Conservation (phyloP, 2,888 invertebrate genomes). For the Parochlus steinenii region DNA sequence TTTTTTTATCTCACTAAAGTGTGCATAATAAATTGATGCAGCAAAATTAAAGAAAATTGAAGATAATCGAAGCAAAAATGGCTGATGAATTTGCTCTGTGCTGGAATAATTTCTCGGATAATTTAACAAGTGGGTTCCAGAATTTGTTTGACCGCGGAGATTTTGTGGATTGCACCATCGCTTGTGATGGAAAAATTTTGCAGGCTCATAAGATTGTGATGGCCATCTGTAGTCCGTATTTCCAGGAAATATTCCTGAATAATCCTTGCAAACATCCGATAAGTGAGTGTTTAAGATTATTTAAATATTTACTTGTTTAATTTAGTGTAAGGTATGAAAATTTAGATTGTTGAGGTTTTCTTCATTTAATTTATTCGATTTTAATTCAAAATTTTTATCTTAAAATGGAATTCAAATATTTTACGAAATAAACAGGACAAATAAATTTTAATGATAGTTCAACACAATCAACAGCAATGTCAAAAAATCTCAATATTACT, state of each 20-base stretch:
- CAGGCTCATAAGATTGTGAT: constrained; percentile 36
- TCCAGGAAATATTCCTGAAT: constrained; percentile 32
- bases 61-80: too few species aligned
- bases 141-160: constrained; percentile 31
- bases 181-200: constrained; percentile 33
- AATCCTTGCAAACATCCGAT: constrained; percentile 33
- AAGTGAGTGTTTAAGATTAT: constrained; percentile 23
- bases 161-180: constrained; percentile 34
- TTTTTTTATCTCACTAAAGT: background rate
- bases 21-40: background rate
- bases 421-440: too few species aligned
- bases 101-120: constrained; percentile 33
- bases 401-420: too few species aligned
- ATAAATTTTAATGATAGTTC: too few species aligned
- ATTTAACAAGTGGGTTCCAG: constrained; percentile 30
- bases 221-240: constrained; percentile 36
- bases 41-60: too few species aligned
- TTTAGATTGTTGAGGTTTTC: too few species aligned
- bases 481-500: too few species aligned
- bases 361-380: too few species aligned
- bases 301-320: background rate
- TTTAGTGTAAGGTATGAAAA: too few species aligned
- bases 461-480: too few species aligned
- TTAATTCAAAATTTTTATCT: too few species aligned
- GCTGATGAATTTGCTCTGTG: constrained; percentile 30